A percentile compares a stretch with the other conserved stretches of the same genome.
Evolutionary conservation across 64 coral and sea anemone species (phyloP).

Genomic region (Montipora foliosa): DNA sequence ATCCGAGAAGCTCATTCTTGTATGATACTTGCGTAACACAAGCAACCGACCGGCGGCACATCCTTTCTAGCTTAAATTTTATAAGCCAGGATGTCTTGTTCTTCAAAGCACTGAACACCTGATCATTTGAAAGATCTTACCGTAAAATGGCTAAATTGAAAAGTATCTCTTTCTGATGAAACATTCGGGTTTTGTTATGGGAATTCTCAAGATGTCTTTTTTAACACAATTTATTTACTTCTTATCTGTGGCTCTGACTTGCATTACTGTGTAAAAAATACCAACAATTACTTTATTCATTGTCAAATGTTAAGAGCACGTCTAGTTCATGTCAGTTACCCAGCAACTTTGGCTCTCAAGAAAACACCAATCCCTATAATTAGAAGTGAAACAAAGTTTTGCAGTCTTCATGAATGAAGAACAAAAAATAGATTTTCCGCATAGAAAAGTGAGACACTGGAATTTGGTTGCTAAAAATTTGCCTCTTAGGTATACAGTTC

Average conservation of each 20-base stretch:
- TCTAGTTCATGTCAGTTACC: neutral
- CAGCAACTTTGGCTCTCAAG: neutral
- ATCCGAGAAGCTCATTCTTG: neutral
- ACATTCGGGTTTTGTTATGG: conserved; percentile 22
- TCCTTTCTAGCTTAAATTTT: neutral
- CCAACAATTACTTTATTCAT: neutral
- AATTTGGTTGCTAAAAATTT: too few species aligned
- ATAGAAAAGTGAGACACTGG: too few species aligned
- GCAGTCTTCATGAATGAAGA: neutral
- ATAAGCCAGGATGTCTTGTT: neutral
- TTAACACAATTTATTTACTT: neutral
- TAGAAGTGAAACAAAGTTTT: too few species aligned
- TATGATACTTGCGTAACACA: neutral
- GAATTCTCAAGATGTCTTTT: conserved; percentile 34
- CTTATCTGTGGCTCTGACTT: conserved; percentile 26
- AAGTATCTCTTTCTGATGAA: neutral
- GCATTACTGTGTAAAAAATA: neutral
- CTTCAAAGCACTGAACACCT: conserved; percentile 1
- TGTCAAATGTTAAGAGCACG: neutral
- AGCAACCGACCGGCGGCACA: too few species aligned
- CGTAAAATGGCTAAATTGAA: conserved; percentile 3
- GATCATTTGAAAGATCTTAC: neutral
- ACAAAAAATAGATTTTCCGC: neutral
- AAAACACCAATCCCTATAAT: neutral
- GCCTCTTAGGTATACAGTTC: neutral